Evolutionary conservation across 2,888 invertebrate species (phyloP).

Genomic region (Halocaridina rubra): DNA sequence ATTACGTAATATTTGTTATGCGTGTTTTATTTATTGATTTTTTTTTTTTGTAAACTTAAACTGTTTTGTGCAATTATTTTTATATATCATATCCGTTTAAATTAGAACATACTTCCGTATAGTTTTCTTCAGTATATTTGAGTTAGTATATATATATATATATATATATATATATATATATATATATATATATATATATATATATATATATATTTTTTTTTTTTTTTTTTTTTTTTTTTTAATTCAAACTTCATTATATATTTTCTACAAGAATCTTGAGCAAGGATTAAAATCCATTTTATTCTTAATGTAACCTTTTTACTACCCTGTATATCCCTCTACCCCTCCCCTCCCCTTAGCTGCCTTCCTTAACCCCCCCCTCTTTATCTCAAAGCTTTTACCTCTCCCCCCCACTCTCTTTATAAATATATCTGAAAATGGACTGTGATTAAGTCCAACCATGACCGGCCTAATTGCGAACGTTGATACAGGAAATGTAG

Average conservation of each 20-base stretch:
- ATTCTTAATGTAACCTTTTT: too few relatives aligned
- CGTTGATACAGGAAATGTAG: slow-evolving; percentile 40
- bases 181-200: not conserved
- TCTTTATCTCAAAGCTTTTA: not conserved
- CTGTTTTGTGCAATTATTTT: too few relatives aligned
- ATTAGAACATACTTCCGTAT: too few relatives aligned
- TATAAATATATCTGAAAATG: not conserved
- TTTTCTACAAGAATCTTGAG: too few relatives aligned
- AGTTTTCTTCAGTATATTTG: too few relatives aligned
- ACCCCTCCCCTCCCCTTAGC: not conserved
- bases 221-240: not conserved
- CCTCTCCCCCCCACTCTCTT: not conserved
- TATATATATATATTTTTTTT: not conserved
- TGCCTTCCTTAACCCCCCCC: too few relatives aligned
- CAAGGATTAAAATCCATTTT: too few relatives aligned
- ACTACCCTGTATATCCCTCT: not conserved
- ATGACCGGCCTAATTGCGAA: slow-evolving; percentile 24
- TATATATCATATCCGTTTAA: too few relatives aligned
- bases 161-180: not conserved
- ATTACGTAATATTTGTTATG: too few relatives aligned
- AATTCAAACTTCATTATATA: too few relatives aligned
- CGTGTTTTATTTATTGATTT: too few relatives aligned
- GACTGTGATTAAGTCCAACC: slow-evolving; percentile 16
- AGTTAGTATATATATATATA: not conserved
- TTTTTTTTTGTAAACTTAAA: too few relatives aligned